phyloP scores from a whole-genome alignment of 1,140 invertebrate genomes.

The Odontomachus brunneus region DNA sequence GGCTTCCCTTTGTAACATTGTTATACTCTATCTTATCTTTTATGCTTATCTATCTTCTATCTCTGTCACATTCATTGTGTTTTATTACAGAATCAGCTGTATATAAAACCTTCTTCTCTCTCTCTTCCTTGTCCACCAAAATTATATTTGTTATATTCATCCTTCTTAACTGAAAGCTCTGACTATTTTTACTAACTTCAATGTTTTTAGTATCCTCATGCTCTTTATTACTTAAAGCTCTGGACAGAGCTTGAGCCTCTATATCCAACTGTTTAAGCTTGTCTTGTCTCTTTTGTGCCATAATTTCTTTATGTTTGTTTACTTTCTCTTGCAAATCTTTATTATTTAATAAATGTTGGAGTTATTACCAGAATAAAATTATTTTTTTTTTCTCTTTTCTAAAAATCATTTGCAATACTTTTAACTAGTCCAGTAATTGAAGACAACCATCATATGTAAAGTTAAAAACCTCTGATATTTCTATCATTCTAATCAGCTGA shows the following conservation, averaged over 20 bases:
- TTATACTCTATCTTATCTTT: constrained; percentile 18
- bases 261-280: constrained; percentile 74
- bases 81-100: constrained; percentile 18
- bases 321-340: constrained; percentile 73
- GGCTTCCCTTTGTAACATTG: background rate
- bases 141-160: background rate
- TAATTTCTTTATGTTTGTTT: constrained; percentile 72
- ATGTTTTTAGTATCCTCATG: background rate
- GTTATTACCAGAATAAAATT: too few relatives aligned
- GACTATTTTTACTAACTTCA: constrained; percentile 16
- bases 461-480: constrained; percentile 73
- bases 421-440: constrained; percentile 78
- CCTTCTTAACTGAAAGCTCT: constrained; percentile 13
- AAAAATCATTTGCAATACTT: constrained; percentile 80
- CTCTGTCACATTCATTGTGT: too few relatives aligned
- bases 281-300: constrained; percentile 59
- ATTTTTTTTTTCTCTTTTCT: constrained; percentile 65
- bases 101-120: too few relatives aligned
- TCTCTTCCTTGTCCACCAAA: constrained; percentile 20
- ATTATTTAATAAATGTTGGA: constrained; percentile 10
- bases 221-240: background rate
- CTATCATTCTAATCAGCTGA: constrained; percentile 72
- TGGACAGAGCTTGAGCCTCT: constrained; percentile 49
- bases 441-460: constrained; percentile 77
- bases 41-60: too few relatives aligned